phyloP scores from a whole-genome alignment of 2,797 vertebrate genomes.

The Amniataba percoides region DNA sequence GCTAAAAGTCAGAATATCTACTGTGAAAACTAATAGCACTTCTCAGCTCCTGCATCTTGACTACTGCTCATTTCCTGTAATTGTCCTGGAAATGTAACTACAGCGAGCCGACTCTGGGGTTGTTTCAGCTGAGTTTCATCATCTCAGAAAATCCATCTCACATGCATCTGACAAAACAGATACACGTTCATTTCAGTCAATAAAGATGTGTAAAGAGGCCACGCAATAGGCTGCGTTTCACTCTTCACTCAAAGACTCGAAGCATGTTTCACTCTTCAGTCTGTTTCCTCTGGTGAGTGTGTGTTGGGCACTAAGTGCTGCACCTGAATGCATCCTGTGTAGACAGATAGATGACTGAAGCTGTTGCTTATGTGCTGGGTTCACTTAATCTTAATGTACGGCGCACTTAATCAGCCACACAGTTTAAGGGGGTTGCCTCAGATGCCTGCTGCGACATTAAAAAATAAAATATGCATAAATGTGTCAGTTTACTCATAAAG shows the following conservation, averaged over 20 bases:
- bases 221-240: neutral
- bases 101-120: neutral
- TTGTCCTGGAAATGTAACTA: neutral
- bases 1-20: neutral
- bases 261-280: neutral
- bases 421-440: too few species aligned
- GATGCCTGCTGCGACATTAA: neutral
- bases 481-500: neutral
- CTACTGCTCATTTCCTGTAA: neutral
- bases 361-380: neutral
- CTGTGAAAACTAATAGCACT: neutral
- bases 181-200: neutral
- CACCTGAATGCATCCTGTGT: neutral
- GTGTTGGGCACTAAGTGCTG: neutral
- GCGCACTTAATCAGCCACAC: neutral
- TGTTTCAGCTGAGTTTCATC: neutral
- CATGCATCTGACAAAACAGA: neutral
- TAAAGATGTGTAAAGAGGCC: neutral
- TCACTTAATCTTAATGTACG: too few species aligned
- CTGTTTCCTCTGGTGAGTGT: neutral
- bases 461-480: neutral
- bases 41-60: neutral
- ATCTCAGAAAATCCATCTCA: neutral
- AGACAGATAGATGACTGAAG: neutral
- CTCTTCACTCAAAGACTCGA: neutral